Evolutionary conservation across 2,888 invertebrate genomes (phyloP), one percentile per base, ranked within the genome.

Genomic region (Tetrapedia diversipes): DNA sequence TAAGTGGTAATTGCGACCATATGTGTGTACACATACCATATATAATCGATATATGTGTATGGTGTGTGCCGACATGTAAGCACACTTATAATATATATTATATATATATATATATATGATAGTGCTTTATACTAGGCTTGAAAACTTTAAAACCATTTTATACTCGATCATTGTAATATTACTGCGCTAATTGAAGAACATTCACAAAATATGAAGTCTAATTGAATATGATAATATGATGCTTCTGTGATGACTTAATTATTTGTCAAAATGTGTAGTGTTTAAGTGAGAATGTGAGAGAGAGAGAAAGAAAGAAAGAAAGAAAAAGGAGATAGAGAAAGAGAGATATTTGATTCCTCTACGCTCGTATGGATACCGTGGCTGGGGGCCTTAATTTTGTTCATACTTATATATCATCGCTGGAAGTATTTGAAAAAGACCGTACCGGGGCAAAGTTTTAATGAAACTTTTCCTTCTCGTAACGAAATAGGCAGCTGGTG

Each of bases 71-170:
- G 59, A 66, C 75, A 77, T 79, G 64, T 81, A 76, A 79, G 77
- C 78, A 84, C 78, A 81, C 70, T 75, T 67, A 82, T 81, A 71
- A 81, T 77, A 84, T 79, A n/a, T n/a, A n/a, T n/a, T n/a, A n/a
- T n/a, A n/a, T n/a, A n/a, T n/a, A n/a, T n/a, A n/a, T n/a, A n/a
- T n/a, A n/a, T n/a, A 80, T 69, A 80, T 81, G 74, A 85, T 88
- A 90, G 88, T 88, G 91, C 91, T 91, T 91, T 90, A 90, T 90
- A 90, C 88, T 90, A 91, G 88, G 91, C 91, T 91, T 91, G 83
- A 82, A 81, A 86, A 87, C 83, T 83, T 82, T 82, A 82, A 86
- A 70, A 86, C 85, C 89, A 89, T 91, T 91, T 91, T 91, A 86
- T 91, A 91, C 91, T 89, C 90, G 80, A 89, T 90, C 83, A 90